Evolutionary conservation across 2,888 invertebrate species (phyloP), one percentile per base, ranked within the genome.

Genomic region (Apamea sordens): DNA sequence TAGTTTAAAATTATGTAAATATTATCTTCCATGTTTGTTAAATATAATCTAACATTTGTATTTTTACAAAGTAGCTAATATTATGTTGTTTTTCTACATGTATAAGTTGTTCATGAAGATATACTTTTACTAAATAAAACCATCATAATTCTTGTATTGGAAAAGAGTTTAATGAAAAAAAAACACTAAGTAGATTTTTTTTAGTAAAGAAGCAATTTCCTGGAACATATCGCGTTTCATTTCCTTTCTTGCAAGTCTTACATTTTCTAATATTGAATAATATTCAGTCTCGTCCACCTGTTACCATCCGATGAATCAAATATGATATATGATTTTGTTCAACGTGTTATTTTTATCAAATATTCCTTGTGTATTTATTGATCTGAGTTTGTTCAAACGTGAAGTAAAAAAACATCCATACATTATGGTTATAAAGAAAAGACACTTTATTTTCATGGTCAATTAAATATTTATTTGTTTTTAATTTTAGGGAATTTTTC

Each of bases 211-310:
- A 47, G n/a, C 4, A 32, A 36, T 61, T 47, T 61, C 7, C 13
- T 6, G 13, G 5, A 72, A 47, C 47, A 61, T n/a, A 65, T 75
- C 24, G n/a, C 76, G 28, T 32, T 77, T 44, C 21, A 44, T 69
- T 69, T 77, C 77, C 69, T 53, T 69, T 69, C 41, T 53, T 41
- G 13, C 24, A 41, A 8, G 41, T 61, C 24, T 50, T 28, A 59
- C 24, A 59, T 47, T 70, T 63, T 63, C 24, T 6, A 32, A 53
- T 15, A n/a, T 77, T 63, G 32, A 77, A 59, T 47, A 68, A 44
- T 65, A 61, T 78, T 36, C 41, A 59, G 72, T 24, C 36, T n/a
- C 65, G n/a, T 59, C 47, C 50, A 72, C 59, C 64, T 79, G 79
- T 53, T 63, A 44, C 41, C 70, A 64, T 47, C 21, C 44, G n/a